These are phyloP conservation scores for Lissonota sp. DNA, from an alignment of 2,888 invertebrate species.

Conservation along the genomic window DNA sequence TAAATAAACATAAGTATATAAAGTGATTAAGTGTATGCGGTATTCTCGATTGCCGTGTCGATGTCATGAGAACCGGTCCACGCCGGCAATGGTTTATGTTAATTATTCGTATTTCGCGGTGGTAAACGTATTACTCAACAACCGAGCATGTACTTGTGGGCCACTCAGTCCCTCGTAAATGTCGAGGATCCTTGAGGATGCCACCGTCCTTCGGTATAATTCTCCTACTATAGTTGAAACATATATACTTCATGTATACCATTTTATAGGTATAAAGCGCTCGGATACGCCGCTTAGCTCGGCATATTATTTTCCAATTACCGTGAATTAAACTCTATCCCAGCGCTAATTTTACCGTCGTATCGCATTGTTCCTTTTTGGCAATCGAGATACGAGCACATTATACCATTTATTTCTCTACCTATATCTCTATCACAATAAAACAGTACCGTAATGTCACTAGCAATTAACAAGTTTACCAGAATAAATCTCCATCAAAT, in stretches of 20 bases:
- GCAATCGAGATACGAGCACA: neutral
- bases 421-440: no score
- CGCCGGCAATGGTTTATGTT: constrained; percentile 54
- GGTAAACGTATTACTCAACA: constrained; percentile 62
- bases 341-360: neutral
- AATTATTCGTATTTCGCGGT: constrained; percentile 59
- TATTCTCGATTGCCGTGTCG: constrained; percentile 25
- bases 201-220: constrained; percentile 26
- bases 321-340: neutral
- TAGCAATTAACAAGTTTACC: no score
- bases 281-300: neutral
- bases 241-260: neutral
- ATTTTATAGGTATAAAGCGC: neutral
- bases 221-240: constrained; percentile 2
- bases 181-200: constrained; percentile 54
- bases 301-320: neutral
- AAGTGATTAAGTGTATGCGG: constrained; percentile 3
- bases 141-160: constrained; percentile 17
- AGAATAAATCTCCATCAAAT: no score
- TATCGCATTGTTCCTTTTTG: neutral
- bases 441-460: no score
- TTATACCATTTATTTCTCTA: neutral
- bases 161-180: constrained; percentile 42
- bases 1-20: neutral
- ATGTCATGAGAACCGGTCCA: constrained; percentile 54